A percentile compares a stretch with the other conserved stretches of the same genome.
These are phyloP conservation scores for Zaprionus africanus DNA, from an alignment of 1,140 invertebrate genomes.

Conservation along the genomic window DNA sequence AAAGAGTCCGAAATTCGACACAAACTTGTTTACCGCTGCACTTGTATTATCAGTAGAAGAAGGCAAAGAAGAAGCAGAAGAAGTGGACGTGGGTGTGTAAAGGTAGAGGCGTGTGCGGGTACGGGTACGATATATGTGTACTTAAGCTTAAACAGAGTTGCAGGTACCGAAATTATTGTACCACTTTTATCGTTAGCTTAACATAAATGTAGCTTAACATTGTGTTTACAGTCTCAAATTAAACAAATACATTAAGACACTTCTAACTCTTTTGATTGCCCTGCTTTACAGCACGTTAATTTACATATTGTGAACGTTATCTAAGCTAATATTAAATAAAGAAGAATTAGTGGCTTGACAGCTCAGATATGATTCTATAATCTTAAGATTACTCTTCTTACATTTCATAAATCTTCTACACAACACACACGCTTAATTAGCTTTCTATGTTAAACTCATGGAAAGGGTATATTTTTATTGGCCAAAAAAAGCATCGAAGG, in stretches of 20 bases:
- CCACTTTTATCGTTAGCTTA: neutral
- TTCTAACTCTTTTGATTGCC: neutral
- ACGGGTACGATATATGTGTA: neutral
- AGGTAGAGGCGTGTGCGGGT: neutral
- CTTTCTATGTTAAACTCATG: too few species aligned
- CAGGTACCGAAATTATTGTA: too few species aligned
- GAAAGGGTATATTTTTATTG: too few species aligned
- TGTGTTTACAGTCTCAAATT: neutral
- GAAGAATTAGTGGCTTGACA: neutral
- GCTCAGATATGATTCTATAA: neutral
- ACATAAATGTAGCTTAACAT: neutral
- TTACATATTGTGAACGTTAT: neutral
- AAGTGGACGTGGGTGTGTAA: constrained; percentile 14
- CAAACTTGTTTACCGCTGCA: constrained; percentile 66
- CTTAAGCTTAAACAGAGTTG: too few species aligned
- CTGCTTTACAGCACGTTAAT: neutral
- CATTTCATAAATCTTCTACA: too few species aligned
- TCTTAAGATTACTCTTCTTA: too few species aligned
- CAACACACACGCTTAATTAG: too few species aligned
- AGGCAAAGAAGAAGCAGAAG: too few species aligned
- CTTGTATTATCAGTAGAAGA: constrained; percentile 9
- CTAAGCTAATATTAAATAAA: neutral
- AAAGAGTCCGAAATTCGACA: constrained; percentile 62
- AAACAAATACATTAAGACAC: neutral
- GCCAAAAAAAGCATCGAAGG: too few species aligned